Base-by-base conservation (phyloP, 2,113 vertebrate species). In the Willisornis vidua region DNA sequence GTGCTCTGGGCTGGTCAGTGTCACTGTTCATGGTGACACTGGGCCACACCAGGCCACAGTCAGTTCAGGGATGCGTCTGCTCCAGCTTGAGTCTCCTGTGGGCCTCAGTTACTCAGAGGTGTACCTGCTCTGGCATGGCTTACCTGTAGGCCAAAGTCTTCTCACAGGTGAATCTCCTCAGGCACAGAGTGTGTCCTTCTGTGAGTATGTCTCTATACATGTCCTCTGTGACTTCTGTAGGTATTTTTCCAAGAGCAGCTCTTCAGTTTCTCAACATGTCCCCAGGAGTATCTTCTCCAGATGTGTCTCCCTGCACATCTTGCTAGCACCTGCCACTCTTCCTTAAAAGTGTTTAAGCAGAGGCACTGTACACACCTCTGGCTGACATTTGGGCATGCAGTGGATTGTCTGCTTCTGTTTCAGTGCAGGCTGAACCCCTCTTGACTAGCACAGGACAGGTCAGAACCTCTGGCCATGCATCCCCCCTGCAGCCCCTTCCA, bases 381-480 rank as follows among this genome's bases (percentile, higher is more conserved):
- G 35, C 18, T 76, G 72, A 66, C 25, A 75, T 73, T 86, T 35
- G 58, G 59, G 71, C 23, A 16, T 31, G 68, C 48, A 33, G 3
- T 11, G 48, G 55, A 37, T 92, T 29, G 63, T 58, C 85, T 11
- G 11, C 48, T 19, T 71, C 22, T 2, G 4, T 76, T 85, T 73
- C 14, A 17, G 54, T 39, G 63, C 54, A 76, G 26, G 24, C 58
- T 78, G 43, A 78, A 35, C 39, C 72, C 57, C 12, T 43, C 72
- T 28, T 80, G 31, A 54, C 3, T 46, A 45, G 59, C 68, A 54
- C 46, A 24, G 52, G 63, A 37, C 63, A 55, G 59, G 13, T 61
- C 0, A 0, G 51, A 71, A 1, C 33, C 16, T 49, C 17, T 45
- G 59, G 74, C 48, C 12, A 5, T 2, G 0, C 1, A 1, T 65